These are phyloP conservation scores for Ceyx margarethae DNA, from an alignment of 2,113 vertebrate species.

Conservation along the genomic window DNA sequence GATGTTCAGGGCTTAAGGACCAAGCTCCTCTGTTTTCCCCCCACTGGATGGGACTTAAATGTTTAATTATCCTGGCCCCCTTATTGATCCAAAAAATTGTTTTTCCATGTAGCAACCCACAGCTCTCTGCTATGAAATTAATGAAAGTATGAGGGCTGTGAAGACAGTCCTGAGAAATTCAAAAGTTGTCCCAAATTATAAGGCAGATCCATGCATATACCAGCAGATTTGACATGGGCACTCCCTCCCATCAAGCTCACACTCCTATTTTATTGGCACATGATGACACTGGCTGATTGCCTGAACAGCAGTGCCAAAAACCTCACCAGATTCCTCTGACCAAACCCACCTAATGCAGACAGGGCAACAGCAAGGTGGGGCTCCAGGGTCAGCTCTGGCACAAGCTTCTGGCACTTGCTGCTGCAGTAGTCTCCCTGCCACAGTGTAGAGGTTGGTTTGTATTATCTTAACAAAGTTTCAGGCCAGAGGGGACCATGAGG, in stretches of 20 bases:
- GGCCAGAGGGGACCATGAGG: background rate
- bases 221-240: fast-evolving
- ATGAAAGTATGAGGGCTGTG: background rate
- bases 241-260: background rate
- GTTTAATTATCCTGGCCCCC: background rate
- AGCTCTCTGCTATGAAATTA: background rate
- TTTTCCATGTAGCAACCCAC: background rate
- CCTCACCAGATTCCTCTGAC: fast-evolving
- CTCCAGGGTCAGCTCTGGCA: background rate
- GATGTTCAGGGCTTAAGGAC: background rate
- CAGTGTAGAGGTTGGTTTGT: fast-evolving
- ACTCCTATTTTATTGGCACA: background rate
- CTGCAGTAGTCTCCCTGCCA: background rate
- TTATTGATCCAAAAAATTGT: background rate
- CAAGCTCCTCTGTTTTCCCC: background rate
- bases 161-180: background rate
- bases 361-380: fast-evolving
- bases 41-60: background rate
- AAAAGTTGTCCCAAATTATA: background rate
- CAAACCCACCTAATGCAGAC: background rate
- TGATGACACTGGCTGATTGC: background rate
- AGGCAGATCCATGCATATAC: background rate
- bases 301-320: fast-evolving
- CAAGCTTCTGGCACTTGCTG: background rate
- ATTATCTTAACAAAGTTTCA: background rate